Evolutionary conservation across 2,888 invertebrate species (phyloP).

Genomic region (Kryphioiulus occultus): DNA sequence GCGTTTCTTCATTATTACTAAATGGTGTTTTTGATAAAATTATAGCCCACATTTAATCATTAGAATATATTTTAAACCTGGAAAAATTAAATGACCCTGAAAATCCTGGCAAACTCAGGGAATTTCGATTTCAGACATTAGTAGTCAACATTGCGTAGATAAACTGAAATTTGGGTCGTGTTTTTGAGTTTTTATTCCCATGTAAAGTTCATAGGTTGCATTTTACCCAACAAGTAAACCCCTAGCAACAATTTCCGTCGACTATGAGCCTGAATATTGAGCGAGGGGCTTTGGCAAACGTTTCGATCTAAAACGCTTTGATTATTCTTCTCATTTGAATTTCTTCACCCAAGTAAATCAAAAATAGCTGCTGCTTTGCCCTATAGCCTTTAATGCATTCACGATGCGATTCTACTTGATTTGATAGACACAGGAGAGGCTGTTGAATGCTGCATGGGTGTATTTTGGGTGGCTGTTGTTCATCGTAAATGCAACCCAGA

Average conservation of each 20-base stretch:
- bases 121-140: too few species aligned
- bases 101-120: too few species aligned
- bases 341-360: neutral
- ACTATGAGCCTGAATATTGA: neutral
- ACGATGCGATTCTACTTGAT: neutral
- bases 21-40: too few species aligned
- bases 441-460: neutral
- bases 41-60: too few species aligned
- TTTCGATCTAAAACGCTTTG: neutral
- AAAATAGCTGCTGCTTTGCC: neutral
- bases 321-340: constrained; percentile 1
- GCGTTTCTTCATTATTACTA: too few species aligned
- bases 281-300: neutral
- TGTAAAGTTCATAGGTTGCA: neutral
- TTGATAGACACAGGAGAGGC: neutral
- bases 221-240: neutral
- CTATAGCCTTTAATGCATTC: neutral
- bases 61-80: too few species aligned
- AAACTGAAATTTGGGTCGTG: too few species aligned
- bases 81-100: too few species aligned
- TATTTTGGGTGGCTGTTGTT: neutral
- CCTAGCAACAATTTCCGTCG: neutral
- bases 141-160: too few species aligned
- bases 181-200: neutral
- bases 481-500: neutral